These are phyloP conservation scores for Hippocampus abdominalis DNA, from an alignment of 2,113 vertebrate genomes.

Conservation along the genomic window DNA sequence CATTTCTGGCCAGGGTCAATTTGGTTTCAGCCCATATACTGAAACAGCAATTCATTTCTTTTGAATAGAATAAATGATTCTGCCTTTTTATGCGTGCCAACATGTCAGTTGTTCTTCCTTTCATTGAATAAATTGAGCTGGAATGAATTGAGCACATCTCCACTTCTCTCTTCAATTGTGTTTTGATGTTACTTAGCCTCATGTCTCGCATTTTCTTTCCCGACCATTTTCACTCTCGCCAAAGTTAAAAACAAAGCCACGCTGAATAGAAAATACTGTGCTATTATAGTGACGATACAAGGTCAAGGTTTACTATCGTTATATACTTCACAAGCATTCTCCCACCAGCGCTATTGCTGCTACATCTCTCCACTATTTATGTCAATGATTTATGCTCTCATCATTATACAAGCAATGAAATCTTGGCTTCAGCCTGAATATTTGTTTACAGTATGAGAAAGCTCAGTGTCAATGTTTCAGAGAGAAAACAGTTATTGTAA, in stretches of 20 bases:
- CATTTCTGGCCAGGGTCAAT: slow-evolving; percentile 21
- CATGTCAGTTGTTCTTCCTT: slow-evolving; percentile 7
- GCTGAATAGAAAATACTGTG: slow-evolving; percentile 26
- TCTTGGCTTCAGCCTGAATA: neutral
- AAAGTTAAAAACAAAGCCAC: slow-evolving; percentile 18
- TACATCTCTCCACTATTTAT: slow-evolving; percentile 23
- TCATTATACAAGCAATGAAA: neutral
- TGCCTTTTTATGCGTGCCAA: slow-evolving; percentile 15
- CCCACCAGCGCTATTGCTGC: slow-evolving; percentile 6
- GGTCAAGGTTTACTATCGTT: slow-evolving; percentile 38
- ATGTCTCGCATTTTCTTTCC: slow-evolving; percentile 31
- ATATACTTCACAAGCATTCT: slow-evolving; percentile 10
- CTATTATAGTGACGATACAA: slow-evolving; percentile 40
- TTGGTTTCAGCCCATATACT: slow-evolving; percentile 16
- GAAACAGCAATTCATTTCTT: slow-evolving; percentile 33
- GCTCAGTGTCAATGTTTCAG: neutral
- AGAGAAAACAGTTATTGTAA: slow-evolving; percentile 3
- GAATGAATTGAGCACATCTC: slow-evolving; percentile 36
- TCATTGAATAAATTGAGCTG: slow-evolving; percentile 21
- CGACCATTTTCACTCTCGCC: slow-evolving; percentile 27
- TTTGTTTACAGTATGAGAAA: neutral
- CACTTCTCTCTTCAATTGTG: slow-evolving; percentile 26
- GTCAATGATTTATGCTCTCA: slow-evolving; percentile 18
- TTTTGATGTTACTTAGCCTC: slow-evolving; percentile 37
- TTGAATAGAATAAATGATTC: slow-evolving; percentile 43